phyloP scores from a whole-genome alignment of 2,113 vertebrate species.

The Salvelinus fontinalis region DNA sequence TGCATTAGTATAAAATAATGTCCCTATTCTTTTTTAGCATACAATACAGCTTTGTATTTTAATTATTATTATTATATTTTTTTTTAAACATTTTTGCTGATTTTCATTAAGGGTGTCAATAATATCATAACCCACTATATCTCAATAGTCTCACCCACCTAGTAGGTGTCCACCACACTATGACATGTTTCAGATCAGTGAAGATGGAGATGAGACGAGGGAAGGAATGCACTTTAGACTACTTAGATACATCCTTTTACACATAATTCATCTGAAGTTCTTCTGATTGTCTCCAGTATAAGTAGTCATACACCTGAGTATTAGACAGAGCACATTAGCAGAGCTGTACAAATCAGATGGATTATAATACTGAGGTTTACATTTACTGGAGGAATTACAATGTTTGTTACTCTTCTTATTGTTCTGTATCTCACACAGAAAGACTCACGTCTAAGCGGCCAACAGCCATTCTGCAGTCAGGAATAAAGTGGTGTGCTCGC shows the following conservation, averaged over 20 bases:
- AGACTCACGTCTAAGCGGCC: neutral
- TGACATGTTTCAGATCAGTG: neutral
- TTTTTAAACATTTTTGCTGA: no score
- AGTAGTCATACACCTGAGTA: neutral
- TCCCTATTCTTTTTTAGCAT: no score
- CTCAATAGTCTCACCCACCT: no score
- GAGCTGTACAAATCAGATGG: conserved; percentile 10
- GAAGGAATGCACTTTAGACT: no score
- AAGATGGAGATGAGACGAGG: neutral
- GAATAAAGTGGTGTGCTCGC: no score
- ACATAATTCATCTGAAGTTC: neutral
- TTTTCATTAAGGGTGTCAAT: no score
- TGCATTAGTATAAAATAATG: no score
- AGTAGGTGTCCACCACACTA: neutral
- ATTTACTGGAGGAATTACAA: conserved; percentile 19
- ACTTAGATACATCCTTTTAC: no score
- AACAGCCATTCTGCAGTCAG: neutral
- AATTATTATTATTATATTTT: no score
- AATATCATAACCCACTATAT: no score
- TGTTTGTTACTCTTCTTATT: conserved; percentile 25
- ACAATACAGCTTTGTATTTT: no score
- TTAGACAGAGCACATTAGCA: neutral
- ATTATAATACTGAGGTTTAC: neutral
- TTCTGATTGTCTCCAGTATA: neutral
- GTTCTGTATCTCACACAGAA: conserved; percentile 16